Evolutionary conservation across 2,888 invertebrate genomes (phyloP).

Genomic region (Pseudoips prasinana): DNA sequence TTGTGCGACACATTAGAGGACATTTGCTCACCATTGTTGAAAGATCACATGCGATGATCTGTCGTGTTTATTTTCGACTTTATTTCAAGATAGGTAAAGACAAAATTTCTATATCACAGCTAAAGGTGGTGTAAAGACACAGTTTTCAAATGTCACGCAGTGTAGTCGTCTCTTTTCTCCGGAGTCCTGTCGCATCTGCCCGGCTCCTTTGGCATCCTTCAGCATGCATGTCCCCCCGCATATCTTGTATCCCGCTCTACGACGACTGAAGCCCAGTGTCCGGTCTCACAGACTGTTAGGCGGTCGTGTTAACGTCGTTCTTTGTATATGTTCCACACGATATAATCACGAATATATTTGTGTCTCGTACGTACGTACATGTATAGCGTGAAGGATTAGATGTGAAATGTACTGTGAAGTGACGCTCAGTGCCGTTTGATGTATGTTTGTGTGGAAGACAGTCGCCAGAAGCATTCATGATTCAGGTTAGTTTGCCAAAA

Average conservation of each 20-base stretch:
- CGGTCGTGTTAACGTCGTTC: conserved; percentile 65
- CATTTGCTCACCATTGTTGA: conserved; percentile 43
- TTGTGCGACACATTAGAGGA: conserved; percentile 79
- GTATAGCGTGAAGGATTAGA: conserved; percentile 58
- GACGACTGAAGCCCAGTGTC: conserved; percentile 75
- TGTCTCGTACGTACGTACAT: conserved; percentile 53
- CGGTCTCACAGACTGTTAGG: conserved; percentile 69
- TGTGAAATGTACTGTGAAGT: conserved; percentile 79
- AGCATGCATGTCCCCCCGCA: conserved; percentile 71
- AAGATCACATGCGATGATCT: conserved; percentile 43
- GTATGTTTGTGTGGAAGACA: conserved; percentile 62
- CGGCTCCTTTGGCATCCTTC: conserved; percentile 79
- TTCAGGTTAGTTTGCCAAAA: conserved; percentile 68
- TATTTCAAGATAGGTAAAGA: conserved; percentile 3
- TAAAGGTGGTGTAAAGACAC: conserved; percentile 75
- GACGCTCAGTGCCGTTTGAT: conserved; percentile 64
- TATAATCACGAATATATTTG: conserved; percentile 53
- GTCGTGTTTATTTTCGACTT: conserved; percentile 33
- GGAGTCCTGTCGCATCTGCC: conserved; percentile 80
- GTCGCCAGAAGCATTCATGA: conserved; percentile 68
- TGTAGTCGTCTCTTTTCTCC: conserved; percentile 81
- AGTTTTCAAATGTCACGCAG: conserved; percentile 80
- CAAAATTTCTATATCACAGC: conserved; percentile 25
- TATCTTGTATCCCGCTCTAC: conserved; percentile 78
- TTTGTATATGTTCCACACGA: conserved; percentile 40